These are phyloP conservation scores for Trachymyrmex septentrionalis DNA, from an alignment of 1,140 invertebrate species.

Conservation along the genomic window DNA sequence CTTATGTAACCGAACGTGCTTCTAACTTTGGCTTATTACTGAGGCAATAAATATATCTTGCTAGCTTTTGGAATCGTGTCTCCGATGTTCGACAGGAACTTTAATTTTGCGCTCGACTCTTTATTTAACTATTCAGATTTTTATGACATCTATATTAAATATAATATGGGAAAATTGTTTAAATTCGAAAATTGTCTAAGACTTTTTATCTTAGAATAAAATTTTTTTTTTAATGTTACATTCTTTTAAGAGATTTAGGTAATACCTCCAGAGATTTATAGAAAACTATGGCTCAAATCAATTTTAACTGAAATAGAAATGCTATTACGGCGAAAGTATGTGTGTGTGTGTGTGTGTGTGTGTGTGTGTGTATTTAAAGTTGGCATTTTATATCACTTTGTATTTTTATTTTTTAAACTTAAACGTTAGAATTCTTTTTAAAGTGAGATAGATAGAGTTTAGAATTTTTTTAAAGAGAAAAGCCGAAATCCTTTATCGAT, in stretches of 20 bases:
- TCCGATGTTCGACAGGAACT: not conserved
- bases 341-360: not conserved
- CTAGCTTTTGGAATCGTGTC: constrained; percentile 20
- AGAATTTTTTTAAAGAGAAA: not conserved
- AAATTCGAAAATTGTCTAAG: not conserved
- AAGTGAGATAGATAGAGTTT: not conserved
- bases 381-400: not conserved
- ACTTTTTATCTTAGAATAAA: not conserved
- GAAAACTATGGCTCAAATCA: not conserved
- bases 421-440: not conserved
- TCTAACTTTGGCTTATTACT: constrained; percentile 47
- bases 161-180: not conserved
- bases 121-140: not conserved
- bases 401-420: not conserved
- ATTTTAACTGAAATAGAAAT: not conserved
- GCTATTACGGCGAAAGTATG: not conserved
- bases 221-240: not conserved
- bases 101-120: not conserved
- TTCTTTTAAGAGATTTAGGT: not conserved
- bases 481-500: not conserved
- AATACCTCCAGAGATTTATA: not conserved
- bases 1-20: constrained; percentile 56
- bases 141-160: not conserved
- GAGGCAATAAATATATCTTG: constrained; percentile 35
- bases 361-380: not conserved